Percentiles rank a stretch among this genome's conserved stretches.
Conservation (phyloP, 2,888 invertebrate genomes). For the Brassicogethes aeneus region DNA sequence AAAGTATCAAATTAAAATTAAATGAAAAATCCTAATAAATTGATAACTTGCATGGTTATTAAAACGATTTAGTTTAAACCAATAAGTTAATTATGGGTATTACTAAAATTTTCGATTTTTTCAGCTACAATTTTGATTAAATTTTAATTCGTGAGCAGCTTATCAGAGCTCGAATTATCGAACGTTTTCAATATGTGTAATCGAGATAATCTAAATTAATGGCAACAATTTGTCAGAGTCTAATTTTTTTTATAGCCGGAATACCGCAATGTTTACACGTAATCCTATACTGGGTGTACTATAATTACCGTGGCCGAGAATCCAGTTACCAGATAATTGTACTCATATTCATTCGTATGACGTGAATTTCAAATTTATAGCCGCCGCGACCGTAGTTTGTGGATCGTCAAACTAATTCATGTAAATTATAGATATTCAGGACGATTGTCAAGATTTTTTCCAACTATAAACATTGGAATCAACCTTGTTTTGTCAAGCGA, state of each 20-base stretch:
- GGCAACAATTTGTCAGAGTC: background rate
- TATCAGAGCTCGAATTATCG: background rate
- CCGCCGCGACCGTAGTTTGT: background rate
- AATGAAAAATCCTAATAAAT: too few relatives aligned
- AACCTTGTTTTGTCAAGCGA: too few relatives aligned
- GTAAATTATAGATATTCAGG: background rate
- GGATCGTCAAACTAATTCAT: background rate
- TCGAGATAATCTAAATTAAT: background rate
- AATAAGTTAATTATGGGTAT: too few relatives aligned
- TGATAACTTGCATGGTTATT: too few relatives aligned
- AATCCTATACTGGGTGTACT: constrained; percentile 1
- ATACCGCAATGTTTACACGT: constrained; percentile 1
- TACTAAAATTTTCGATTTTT: too few relatives aligned
- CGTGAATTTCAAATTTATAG: background rate
- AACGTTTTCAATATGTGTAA: background rate
- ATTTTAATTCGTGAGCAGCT: too few relatives aligned
- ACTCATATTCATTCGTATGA: background rate
- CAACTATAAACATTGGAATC: too few relatives aligned
- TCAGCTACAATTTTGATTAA: too few relatives aligned
- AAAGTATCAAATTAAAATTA: too few relatives aligned
- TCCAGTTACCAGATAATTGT: background rate
- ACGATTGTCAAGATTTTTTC: too few relatives aligned
- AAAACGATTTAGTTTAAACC: too few relatives aligned
- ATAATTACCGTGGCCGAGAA: background rate
- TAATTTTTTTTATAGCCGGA: background rate